Evolutionary conservation across 1,140 invertebrate species (phyloP), one percentile per base, ranked within the genome.

Genomic region (Rhyacophila brunnea): DNA sequence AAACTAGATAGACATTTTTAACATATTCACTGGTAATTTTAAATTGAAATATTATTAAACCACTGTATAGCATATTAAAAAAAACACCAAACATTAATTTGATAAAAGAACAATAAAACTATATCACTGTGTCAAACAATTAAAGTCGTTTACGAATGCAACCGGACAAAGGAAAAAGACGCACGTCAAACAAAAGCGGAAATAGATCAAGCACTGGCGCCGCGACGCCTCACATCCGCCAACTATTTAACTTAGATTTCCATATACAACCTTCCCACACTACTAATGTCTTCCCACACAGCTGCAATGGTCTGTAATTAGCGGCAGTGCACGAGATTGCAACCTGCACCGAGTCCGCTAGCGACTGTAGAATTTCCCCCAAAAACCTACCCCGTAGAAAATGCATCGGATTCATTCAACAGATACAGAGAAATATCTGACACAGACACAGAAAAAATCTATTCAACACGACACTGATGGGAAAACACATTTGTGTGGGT

Each of bases 161-260:
- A 55, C 40, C 35, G 52, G 44, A 55, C 52, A 55, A 55, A 55
- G 43, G 46, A 57, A 55, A 57, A 48, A 47, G 34, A 48, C 45
- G 45, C 32, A 57, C 54, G 54, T 57, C 54, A 43, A 57, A 57
- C 54, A 48, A 57, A 57, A 57, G 46, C 45, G 54, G 54, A 57
- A 57, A 57, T 57, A 35, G 48, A 57, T 40, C 38, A 42, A 42
- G 42, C 36, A 57, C 54, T 57, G 54, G 45, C 44, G 54, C 48
- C 45, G 54, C 34, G 46, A 34, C 45, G 45, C 17, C 54, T 19
- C 15, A 5, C 13, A 11, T 45, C 43, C 38, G 11, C 38, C 11
- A 15, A 17, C 15, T 40, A 40, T 40, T 15, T 13, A n/a, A 40
- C n/a, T 13, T 40, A 40, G 11, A 13, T 40, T 40, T 40, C 11